Evolutionary conservation across 2,797 vertebrate genomes (phyloP).

Genomic region (Syngnathus rostellatus): DNA sequence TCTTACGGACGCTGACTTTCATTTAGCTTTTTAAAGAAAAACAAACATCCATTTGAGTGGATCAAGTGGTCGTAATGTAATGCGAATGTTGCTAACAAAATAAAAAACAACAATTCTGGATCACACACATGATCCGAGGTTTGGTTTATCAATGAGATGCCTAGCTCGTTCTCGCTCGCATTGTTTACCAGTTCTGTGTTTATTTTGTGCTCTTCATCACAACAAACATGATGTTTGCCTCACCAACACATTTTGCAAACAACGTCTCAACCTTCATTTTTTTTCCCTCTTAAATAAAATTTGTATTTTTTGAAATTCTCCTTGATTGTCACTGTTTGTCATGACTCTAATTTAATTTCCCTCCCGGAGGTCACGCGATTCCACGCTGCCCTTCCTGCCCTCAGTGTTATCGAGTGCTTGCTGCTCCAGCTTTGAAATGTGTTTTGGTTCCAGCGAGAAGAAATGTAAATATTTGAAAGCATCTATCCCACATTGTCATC

Average conservation of each 20-base stretch:
- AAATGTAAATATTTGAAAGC: conserved; percentile 73
- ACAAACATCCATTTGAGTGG: background rate
- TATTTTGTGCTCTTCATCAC: background rate
- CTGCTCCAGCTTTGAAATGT: conserved; percentile 56
- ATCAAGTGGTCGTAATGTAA: background rate
- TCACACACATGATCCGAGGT: too few species aligned
- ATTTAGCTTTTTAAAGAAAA: background rate
- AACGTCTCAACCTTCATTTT: background rate
- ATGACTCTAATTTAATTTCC: too few species aligned
- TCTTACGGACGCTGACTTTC: background rate
- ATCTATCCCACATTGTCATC: conserved; percentile 57
- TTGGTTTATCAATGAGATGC: conserved; percentile 21
- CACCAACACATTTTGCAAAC: background rate
- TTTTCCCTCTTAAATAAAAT: too few species aligned
- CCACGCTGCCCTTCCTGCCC: conserved; percentile 40
- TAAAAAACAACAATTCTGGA: too few species aligned
- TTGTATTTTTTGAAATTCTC: too few species aligned
- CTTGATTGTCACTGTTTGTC: too few species aligned
- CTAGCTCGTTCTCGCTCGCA: conserved; percentile 1
- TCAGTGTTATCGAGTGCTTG: conserved; percentile 54
- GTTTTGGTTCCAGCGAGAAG: conserved; percentile 64
- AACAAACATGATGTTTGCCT: background rate
- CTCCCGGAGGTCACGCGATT: conserved; percentile 6
- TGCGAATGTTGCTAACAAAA: too few species aligned
- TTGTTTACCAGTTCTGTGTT: conserved; percentile 40